Base-by-base conservation (phyloP, 2,888 invertebrate genomes). In the Marronus borbonicus region DNA sequence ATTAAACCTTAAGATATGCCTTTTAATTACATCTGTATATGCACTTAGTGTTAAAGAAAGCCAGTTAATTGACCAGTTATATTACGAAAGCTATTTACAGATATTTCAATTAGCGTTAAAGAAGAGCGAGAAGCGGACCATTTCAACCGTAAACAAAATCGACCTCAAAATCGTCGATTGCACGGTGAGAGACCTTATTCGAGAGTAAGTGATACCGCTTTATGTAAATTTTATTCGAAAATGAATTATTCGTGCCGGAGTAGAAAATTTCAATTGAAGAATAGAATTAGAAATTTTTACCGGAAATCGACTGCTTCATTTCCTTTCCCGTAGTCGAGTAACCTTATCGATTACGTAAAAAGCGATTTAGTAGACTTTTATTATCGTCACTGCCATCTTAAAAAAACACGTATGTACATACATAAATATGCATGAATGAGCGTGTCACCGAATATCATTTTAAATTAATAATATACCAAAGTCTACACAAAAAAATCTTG, bases 211-310 rank as follows among this genome's bases (percentile, higher is more conserved):
- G 52, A 69, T 52, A 69, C 52, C 69, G 28, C 17, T 52, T 69
- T 28, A 69, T 69, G 69, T 52, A 69, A 69, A 69, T 69, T 69
- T 69, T 69, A 69, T 69, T 69, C 69, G 55, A 69, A 69, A 69
- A 69, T 55, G 69, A 69, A 69, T 69, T 69, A 69, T 69, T 52
- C 69, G 31, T 31, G 31, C 31, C 5, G 52, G 50, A 28, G 31
- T 12, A 55, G 69, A 31, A 28, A 69, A 49, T 28, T 69, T 69
- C 69, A 69, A 69, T 69, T 69, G 17, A 69, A n/a, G 69, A 69
- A 52, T 55, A 55, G 12, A 44, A 44, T 24, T 24, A 36, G 69
- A 52, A 69, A 69, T 55, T 69, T 69, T 31, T 4, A 14, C 14
- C 50, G 28, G 52, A 69, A 69, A 69, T 55, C 69, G 52, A 69